Conservation (phyloP, 2,113 vertebrate species). For the Scomber colias region DNA sequence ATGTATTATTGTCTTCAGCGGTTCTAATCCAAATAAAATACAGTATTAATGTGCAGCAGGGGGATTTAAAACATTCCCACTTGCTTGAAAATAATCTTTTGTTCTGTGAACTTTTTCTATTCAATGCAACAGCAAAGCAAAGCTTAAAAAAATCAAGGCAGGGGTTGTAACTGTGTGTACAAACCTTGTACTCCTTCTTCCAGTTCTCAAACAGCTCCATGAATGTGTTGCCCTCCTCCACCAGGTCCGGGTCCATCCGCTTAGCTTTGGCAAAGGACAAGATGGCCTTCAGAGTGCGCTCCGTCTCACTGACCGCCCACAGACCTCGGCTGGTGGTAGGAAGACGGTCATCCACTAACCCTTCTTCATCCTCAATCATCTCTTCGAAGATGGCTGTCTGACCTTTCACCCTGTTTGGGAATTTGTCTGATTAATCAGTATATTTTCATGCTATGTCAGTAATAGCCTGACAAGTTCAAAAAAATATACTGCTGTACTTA, state of each 20-base stretch:
- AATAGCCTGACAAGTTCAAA: background rate
- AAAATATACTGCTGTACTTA: constrained; percentile 72
- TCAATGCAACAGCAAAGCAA: too few species aligned
- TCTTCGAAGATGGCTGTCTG: constrained; percentile 98
- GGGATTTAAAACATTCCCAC: too few species aligned
- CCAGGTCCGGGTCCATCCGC: constrained; percentile 87
- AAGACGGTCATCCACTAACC: constrained; percentile 93
- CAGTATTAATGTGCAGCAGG: too few species aligned
- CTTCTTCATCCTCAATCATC: constrained; percentile 98
- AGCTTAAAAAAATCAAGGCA: too few species aligned
- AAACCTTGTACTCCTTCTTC: constrained; percentile 99
- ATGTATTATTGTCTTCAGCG: too few species aligned
- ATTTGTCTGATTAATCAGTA: background rate
- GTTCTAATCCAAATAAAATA: too few species aligned
- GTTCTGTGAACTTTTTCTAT: too few species aligned
- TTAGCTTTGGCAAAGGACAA: constrained; percentile 93
- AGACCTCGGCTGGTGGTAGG: constrained; percentile 96
- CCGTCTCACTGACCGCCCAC: constrained; percentile 95
- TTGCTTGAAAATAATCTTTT: background rate
- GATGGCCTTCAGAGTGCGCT: constrained; percentile 92
- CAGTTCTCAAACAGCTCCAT: constrained; percentile 97
- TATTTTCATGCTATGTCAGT: background rate
- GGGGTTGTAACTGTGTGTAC: too few species aligned
- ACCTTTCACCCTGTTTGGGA: constrained; percentile 90
- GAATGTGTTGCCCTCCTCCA: constrained; percentile 92